A percentile compares a stretch with the other conserved stretches of the same genome.
Conservation (phyloP, 2,797 vertebrate species). For the Heteromormyrus szaboi region DNA sequence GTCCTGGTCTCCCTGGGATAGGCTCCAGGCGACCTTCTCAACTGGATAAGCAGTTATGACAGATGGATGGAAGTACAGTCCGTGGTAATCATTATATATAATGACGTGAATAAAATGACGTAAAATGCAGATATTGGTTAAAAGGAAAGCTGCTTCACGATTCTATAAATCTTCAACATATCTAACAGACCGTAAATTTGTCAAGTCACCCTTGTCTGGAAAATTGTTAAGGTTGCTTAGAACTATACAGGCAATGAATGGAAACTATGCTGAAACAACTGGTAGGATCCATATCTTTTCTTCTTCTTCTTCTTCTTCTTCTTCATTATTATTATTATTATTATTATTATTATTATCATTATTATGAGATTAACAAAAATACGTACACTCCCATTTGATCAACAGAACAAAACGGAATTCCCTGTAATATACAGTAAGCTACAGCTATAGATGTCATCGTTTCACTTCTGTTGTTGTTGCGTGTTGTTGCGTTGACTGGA, state of each 20-base stretch:
- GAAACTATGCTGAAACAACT: constrained; percentile 47
- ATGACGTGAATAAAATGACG: background rate
- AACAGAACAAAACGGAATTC: background rate
- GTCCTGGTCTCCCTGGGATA: background rate
- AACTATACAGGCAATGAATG: constrained; percentile 41
- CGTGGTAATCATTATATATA: background rate
- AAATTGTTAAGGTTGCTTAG: background rate
- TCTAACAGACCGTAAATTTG: constrained; percentile 33
- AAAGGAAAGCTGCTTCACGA: background rate
- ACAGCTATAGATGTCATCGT: background rate
- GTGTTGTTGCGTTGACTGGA: background rate
- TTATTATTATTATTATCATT: background rate
- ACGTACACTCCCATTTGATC: background rate
- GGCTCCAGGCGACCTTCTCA: background rate
- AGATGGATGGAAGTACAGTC: background rate
- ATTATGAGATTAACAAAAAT: background rate
- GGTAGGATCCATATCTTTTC: constrained; percentile 43
- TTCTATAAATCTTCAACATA: constrained; percentile 32
- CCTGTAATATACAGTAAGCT: background rate
- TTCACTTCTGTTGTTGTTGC: background rate
- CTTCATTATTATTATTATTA: background rate
- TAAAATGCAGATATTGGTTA: background rate
- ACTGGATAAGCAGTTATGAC: background rate
- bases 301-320: too few species aligned
- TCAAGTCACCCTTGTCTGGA: background rate